Percentiles rank a stretch among this genome's conserved stretches.
These are phyloP conservation scores for Lydus trimaculatus DNA, from an alignment of 2,888 invertebrate genomes.

Conservation along the genomic window DNA sequence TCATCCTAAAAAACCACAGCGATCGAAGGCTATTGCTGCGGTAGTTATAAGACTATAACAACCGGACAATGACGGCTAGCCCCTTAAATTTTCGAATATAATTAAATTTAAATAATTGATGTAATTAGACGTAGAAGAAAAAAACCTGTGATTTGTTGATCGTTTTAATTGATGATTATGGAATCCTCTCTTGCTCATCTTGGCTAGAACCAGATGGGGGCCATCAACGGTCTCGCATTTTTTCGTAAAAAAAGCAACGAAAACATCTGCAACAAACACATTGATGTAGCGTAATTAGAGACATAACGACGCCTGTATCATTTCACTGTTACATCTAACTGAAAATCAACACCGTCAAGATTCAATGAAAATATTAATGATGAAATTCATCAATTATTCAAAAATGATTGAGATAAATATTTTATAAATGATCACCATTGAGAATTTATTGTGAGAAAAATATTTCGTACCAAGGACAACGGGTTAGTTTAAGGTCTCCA, in stretches of 20 bases:
- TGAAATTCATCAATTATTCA: constrained; percentile 3
- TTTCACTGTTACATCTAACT: neutral
- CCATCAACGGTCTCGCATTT: constrained; percentile 46
- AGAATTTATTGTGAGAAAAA: constrained; percentile 31
- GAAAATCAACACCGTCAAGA: neutral
- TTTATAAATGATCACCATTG: constrained; percentile 25
- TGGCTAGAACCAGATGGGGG: constrained; percentile 38
- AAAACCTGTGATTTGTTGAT: neutral
- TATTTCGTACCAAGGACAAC: constrained; percentile 33
- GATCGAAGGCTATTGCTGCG: neutral
- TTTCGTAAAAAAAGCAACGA: constrained; percentile 32
- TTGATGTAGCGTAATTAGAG: constrained; percentile 38
- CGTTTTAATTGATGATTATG: neutral
- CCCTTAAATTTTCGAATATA: neutral
- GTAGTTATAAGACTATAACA: neutral
- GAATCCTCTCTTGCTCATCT: neutral
- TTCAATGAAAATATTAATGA: neutral
- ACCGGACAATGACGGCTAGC: neutral
- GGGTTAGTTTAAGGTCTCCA: constrained; percentile 25
- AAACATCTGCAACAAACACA: constrained; percentile 41
- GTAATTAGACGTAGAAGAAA: neutral
- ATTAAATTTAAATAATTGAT: neutral
- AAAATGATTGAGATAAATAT: constrained; percentile 16
- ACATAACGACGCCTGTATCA: constrained; percentile 30
- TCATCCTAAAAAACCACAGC: neutral